Evolutionary conservation across 2,113 vertebrate species (phyloP), one percentile per base, ranked within the genome.

Genomic region (Psilopsiagon aymara): DNA sequence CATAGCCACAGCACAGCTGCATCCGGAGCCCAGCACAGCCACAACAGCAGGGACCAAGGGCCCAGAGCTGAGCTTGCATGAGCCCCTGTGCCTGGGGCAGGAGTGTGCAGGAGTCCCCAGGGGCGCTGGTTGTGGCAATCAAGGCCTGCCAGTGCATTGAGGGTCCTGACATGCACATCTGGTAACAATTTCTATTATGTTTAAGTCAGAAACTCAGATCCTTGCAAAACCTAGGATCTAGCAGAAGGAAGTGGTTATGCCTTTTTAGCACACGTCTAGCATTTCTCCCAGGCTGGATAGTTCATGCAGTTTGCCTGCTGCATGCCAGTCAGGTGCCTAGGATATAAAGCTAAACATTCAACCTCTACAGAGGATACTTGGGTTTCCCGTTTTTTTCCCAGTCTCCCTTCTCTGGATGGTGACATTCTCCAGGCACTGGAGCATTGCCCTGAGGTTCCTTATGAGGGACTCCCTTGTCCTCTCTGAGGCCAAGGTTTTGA

Each of bases 161-260:
- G 55, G 47, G 66, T 74, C 67, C 73, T 5, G 60, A 68, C 29
- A 1, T 3, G 16, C 84, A 96, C 94, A 94, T 92, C 93, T 97
- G 95, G 90, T 82, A 92, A 77, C 79, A 85, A 94, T 95, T 92
- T 90, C 83, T 95, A 37, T 52, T 62, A 35, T 51, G 82, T 80
- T 94, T 94, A 59, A 96, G 79, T 82, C 90, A 67, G 90, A 91
- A 94, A 63, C 79, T 83, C 59, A 15, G 79, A 88, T 81, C 66
- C 55, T 64, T 81, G 85, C 71, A 88, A 77, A 96, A 53, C 44
- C 62, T 44, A 21, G 78, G 87, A 24, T 76, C 70, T 76, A 52
- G 74, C 78, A 80, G 78, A 71, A 66, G 92, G 73, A 92, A 94
- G 68, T 37, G 43, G 67, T 88, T 93, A 52, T 71, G 79, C 53